Percentiles rank a stretch among this genome's conserved stretches.
Conservation (phyloP, 2,113 vertebrate genomes). For the Gambusia affinis region DNA sequence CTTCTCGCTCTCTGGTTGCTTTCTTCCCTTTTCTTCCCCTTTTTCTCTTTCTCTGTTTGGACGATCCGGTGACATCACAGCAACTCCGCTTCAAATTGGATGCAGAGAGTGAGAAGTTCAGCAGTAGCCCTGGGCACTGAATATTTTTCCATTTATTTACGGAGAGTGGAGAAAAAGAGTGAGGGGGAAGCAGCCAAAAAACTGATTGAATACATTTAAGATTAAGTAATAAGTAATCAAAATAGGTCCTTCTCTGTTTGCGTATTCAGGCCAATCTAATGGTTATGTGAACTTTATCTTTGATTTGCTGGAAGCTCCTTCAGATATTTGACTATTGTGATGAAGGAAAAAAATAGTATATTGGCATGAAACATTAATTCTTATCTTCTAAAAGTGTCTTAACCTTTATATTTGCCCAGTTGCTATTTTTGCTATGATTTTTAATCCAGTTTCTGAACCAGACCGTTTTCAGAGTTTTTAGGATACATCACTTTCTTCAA, state of each 20-base stretch:
- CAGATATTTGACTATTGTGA: slow-evolving; percentile 49
- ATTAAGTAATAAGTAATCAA: slow-evolving; percentile 85
- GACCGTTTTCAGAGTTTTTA: neutral
- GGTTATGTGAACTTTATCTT: slow-evolving; percentile 66
- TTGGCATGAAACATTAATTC: neutral
- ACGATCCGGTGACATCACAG: slow-evolving; percentile 80
- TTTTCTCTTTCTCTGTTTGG: slow-evolving; percentile 65
- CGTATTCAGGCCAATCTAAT: slow-evolving; percentile 68
- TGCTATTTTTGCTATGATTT: neutral
- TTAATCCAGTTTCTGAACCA: neutral
- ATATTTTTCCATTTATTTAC: slow-evolving; percentile 87
- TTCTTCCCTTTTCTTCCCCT: slow-evolving; percentile 46
- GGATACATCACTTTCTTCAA: neutral
- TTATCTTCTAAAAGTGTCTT: neutral
- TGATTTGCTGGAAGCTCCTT: slow-evolving; percentile 43
- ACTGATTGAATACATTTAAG: slow-evolving; percentile 76
- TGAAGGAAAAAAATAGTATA: slow-evolving; percentile 33
- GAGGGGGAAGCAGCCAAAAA: slow-evolving; percentile 53
- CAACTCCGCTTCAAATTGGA: slow-evolving; percentile 81
- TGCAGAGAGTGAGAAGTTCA: slow-evolving; percentile 87
- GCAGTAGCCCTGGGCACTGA: slow-evolving; percentile 80
- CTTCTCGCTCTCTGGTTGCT: slow-evolving; percentile 59
- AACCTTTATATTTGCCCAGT: neutral
- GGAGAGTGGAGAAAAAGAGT: slow-evolving; percentile 34
- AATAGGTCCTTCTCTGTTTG: slow-evolving; percentile 64